A percentile compares a stretch with the other conserved stretches of the same genome.
phyloP scores from a whole-genome alignment of 2,888 invertebrate species.

The Acrobasis consociella region DNA sequence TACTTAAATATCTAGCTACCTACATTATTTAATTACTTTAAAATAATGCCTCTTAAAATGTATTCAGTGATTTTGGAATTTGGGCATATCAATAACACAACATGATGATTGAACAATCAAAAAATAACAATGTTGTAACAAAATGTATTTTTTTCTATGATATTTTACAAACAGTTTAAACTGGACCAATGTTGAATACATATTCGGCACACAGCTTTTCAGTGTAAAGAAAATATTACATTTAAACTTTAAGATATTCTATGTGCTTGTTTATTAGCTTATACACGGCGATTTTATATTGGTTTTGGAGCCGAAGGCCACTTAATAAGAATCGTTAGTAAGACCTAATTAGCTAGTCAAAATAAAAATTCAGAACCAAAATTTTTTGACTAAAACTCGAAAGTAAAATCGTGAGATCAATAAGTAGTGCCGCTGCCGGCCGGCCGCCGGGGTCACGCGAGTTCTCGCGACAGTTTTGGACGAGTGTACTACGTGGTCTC shows the following conservation, averaged over 20 bases:
- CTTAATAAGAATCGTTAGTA: no score
- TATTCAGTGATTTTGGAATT: background rate
- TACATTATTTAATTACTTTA: background rate
- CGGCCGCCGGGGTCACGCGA: no score
- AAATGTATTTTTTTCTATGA: background rate
- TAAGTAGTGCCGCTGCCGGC: no score
- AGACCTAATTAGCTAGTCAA: no score
- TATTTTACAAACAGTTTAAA: background rate
- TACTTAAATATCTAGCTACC: constrained; percentile 15
- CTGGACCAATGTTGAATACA: background rate
- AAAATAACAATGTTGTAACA: background rate
- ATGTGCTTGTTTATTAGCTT: constrained; percentile 5
- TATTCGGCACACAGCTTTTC: background rate
- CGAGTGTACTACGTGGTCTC: no score
- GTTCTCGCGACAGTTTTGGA: no score
- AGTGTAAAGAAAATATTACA: background rate
- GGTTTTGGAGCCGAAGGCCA: no score
- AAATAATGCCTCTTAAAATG: constrained; percentile 1
- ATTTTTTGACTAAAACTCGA: no score
- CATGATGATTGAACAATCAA: background rate
- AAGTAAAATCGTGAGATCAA: no score
- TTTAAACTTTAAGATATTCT: background rate
- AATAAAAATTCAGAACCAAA: no score
- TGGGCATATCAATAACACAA: background rate
- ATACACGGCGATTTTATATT: no score